Conservation (phyloP, 2,113 vertebrate species). For the Paramisgurnus dabryanus region DNA sequence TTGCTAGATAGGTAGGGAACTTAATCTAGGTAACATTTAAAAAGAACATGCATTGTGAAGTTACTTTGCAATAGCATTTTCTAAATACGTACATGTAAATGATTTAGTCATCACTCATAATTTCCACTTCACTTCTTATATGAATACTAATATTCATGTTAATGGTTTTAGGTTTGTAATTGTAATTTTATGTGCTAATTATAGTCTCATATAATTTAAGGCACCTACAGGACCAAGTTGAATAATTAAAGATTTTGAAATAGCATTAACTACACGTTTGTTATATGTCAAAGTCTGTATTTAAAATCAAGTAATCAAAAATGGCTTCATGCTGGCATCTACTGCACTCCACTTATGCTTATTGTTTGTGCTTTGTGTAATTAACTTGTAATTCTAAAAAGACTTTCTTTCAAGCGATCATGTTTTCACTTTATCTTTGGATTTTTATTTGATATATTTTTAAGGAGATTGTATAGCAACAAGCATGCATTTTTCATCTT, state of each 20-base stretch:
- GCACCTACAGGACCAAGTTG: neutral
- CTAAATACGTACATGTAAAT: no score
- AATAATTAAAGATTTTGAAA: no score
- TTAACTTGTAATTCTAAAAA: no score
- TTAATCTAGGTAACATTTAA: no score
- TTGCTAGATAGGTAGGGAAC: no score
- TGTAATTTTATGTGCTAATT: neutral
- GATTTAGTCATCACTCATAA: no score
- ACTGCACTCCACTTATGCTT: neutral
- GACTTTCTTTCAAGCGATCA: no score
- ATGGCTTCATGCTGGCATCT: neutral
- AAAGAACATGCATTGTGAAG: no score
- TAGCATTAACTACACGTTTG: neutral
- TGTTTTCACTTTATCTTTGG: no score
- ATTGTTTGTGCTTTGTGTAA: neutral
- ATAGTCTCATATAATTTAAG: neutral
- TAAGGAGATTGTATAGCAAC: neutral
- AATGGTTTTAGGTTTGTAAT: neutral
- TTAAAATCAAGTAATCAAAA: slow-evolving; percentile 16
- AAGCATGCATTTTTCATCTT: neutral
- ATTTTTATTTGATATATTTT: no score
- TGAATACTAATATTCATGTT: neutral
- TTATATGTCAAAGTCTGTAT: neutral
- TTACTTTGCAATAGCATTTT: no score
- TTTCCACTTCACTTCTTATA: neutral